A percentile compares a stretch with the other conserved stretches of the same genome.
phyloP scores from a whole-genome alignment of 1,140 invertebrate genomes.

The Hesperophylax magnus region DNA sequence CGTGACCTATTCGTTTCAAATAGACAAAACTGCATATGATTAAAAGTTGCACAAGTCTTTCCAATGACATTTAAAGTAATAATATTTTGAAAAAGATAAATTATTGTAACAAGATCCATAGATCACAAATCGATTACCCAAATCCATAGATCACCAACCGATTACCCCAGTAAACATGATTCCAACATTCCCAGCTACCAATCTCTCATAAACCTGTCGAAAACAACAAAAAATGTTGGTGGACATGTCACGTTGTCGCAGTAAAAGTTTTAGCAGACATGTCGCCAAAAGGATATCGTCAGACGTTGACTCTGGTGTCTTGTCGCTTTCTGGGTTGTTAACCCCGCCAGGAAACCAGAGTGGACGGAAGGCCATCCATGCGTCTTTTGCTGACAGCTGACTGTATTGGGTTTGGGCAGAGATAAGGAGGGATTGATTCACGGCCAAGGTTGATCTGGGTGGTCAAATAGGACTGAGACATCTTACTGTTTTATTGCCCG shows the following conservation, averaged over 20 bases:
- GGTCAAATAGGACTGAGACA: neutral
- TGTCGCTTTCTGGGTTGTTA: slow-evolving; percentile 36
- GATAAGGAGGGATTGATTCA: neutral
- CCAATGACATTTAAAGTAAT: too few relatives aligned
- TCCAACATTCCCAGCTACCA: neutral
- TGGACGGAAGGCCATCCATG: slow-evolving; percentile 27
- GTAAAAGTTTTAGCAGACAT: neutral
- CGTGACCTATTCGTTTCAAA: too few relatives aligned
- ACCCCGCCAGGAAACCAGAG: slow-evolving; percentile 26
- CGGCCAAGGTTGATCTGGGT: slow-evolving; percentile 7
- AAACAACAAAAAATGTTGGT: slow-evolving; percentile 1
- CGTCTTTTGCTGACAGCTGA: slow-evolving; percentile 22
- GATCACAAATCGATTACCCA: too few relatives aligned
- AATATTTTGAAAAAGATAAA: too few relatives aligned
- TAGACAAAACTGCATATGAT: too few relatives aligned
- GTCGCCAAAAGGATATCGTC: slow-evolving; percentile 27
- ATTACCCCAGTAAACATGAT: neutral
- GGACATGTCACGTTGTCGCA: too few relatives aligned
- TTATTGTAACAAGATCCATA: too few relatives aligned
- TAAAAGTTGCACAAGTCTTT: too few relatives aligned
- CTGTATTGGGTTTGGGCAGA: neutral
- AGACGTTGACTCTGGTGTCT: neutral
- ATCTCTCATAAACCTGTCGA: neutral
- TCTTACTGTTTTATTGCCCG: too few relatives aligned
- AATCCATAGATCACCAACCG: neutral